Base-by-base conservation (phyloP, 2,113 vertebrate species). In the Ahaetulla prasina region DNA sequence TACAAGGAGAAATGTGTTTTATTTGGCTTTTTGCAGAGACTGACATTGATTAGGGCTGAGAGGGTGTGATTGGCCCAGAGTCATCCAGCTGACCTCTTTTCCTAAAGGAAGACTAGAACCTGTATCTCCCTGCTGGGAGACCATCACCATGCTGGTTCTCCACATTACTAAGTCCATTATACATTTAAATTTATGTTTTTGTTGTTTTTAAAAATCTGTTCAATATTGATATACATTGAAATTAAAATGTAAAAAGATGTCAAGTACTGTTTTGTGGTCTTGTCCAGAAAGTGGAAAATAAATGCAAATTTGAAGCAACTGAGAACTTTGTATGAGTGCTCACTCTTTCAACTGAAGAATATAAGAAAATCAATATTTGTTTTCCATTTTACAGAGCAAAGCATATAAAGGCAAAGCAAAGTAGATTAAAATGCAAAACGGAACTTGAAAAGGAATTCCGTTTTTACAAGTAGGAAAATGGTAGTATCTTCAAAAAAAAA, bases 401-500 rank as follows among this genome's bases (percentile, higher is more conserved):
- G 16, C 35, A 92, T 96, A 96, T 95, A 96, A 94, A 94, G 96
- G 88, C 91, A 60, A 97, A 97, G 68, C 7, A 80, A 39, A 80
- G 16, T 39, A 39, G n/a, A 35, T 16, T 39, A 20, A 20, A 39
- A 20, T 96, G 89, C 91, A 60, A 97, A 97, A 95, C 91, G 96
- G 96, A 97, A 92, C 93, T 96, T 68, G 93, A 85, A 97, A 94
- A 94, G 94, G 96, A 95, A 96, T 91, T 85, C 93, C 94, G 94
- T 96, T 96, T 96, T 96, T 92, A 91, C 94, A 97, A 94, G 87
- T 95, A 94, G 95, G 93, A 96, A 96, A 90, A 53, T 88, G 87
- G 54, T 91, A 95, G 91, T 89, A 94, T 84, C 93, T 94, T 86
- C 92, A 8, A 8, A 47, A 47, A 92, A 90, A 90, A 93, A 92